These are phyloP conservation scores for Urophycis tenuis DNA, from an alignment of 2,797 vertebrate species.

Conservation along the genomic window DNA sequence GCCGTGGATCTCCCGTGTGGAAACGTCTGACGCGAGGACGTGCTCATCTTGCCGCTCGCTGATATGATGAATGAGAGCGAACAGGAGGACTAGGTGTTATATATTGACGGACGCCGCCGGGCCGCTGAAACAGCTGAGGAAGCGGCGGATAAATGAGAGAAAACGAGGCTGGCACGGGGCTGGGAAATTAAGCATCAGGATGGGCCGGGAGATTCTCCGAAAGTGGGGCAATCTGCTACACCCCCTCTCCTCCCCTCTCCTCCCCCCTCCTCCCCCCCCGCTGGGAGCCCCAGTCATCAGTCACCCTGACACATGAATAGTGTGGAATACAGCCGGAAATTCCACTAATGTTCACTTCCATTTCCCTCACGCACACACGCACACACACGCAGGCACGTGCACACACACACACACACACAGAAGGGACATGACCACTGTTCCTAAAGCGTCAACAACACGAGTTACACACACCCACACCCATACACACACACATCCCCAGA, in stretches of 20 bases:
- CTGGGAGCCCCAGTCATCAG: constrained; percentile 43
- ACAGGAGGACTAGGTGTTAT: too few species aligned
- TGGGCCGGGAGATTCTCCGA: constrained; percentile 46
- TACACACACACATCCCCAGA: background rate
- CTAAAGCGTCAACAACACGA: constrained; percentile 4
- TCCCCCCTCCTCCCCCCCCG: constrained; percentile 18
- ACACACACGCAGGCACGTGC: constrained; percentile 22
- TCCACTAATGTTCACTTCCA: constrained; percentile 18
- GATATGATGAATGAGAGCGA: too few species aligned
- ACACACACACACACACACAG: background rate
- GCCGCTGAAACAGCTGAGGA: constrained; percentile 40
- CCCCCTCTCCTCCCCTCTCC: constrained; percentile 7
- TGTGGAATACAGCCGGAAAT: constrained; percentile 35
- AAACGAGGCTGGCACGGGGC: constrained; percentile 63
- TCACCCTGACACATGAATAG: constrained; percentile 49
- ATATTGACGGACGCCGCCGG: constrained; percentile 29
- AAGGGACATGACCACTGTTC: background rate
- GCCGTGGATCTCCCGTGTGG: too few species aligned
- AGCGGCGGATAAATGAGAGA: constrained; percentile 50
- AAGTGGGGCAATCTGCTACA: constrained; percentile 58
- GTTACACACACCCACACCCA: constrained; percentile 17
- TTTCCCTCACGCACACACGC: constrained; percentile 27
- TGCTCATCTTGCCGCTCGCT: too few species aligned
- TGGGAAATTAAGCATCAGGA: constrained; percentile 50
- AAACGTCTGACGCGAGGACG: too few species aligned